Conservation (phyloP, 2,888 invertebrate genomes). For the Corbicula japonica region DNA sequence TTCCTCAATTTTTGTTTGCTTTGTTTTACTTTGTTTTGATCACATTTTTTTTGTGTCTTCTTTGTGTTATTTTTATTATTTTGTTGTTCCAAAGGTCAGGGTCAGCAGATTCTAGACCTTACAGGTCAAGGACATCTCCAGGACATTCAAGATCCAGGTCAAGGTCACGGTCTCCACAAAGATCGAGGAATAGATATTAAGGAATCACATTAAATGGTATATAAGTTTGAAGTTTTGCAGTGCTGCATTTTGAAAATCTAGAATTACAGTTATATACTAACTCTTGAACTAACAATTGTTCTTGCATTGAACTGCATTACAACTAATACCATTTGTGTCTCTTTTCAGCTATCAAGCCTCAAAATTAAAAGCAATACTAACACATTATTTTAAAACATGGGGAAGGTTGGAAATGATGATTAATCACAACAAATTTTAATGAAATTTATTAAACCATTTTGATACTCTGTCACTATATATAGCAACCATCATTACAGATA, state of each 20-base stretch:
- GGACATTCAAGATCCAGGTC: conserved; percentile 39
- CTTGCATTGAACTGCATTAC: too few relatives aligned
- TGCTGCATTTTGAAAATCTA: conserved; percentile 12
- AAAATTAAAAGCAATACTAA: too few relatives aligned
- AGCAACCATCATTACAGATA: too few relatives aligned
- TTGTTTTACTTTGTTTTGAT: conserved; percentile 6
- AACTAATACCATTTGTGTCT: too few relatives aligned
- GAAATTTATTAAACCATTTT: too few relatives aligned
- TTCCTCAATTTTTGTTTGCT: background rate
- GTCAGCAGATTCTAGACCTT: conserved; percentile 55
- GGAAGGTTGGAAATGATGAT: too few relatives aligned
- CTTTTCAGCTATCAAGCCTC: too few relatives aligned
- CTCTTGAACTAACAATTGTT: too few relatives aligned
- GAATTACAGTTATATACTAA: too few relatives aligned
- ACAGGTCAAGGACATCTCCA: conserved; percentile 55
- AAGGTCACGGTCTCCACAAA: conserved; percentile 40
- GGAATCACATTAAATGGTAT: conserved; percentile 23
- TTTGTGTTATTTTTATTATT: conserved; percentile 51
- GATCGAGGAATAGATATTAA: conserved; percentile 62
- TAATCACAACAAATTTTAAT: too few relatives aligned
- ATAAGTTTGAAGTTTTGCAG: conserved; percentile 12
- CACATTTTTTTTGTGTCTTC: conserved; percentile 39
- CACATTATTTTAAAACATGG: too few relatives aligned
- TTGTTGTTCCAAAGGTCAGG: conserved; percentile 64
- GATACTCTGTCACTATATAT: too few relatives aligned